Evolutionary conservation across 2,888 invertebrate genomes (phyloP).

Genomic region (Cryptocephalus primarius): DNA sequence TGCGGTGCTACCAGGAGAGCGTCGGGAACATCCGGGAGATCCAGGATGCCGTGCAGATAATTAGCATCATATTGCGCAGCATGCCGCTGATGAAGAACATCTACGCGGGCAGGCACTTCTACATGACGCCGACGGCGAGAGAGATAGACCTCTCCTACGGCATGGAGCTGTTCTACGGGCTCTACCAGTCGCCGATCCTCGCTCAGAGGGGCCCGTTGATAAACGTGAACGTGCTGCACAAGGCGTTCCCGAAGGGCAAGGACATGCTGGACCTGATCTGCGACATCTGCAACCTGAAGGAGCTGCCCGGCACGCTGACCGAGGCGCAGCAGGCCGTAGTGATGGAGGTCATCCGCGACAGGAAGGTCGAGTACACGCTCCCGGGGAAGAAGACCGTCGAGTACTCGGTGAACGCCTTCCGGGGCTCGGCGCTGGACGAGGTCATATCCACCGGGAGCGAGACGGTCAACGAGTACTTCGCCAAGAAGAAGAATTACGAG

Average conservation of each 20-base stretch:
- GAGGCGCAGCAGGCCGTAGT: background rate
- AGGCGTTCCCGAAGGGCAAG: background rate
- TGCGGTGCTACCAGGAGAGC: background rate
- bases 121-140: background rate
- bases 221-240: slow-evolving; percentile 1
- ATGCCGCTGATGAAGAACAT: background rate
- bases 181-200: background rate
- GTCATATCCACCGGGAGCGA: slow-evolving; percentile 9
- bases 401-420: background rate
- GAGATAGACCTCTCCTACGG: background rate
- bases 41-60: background rate
- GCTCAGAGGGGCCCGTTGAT: background rate
- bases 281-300: background rate
- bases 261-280: background rate
- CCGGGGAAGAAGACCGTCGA: background rate
- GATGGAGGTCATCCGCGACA: background rate
- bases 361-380: background rate
- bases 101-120: background rate
- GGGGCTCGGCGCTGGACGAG: background rate
- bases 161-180: background rate
- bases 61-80: background rate
- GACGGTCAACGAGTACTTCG: slow-evolving; percentile 41
- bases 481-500: slow-evolving; percentile 28
- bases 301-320: background rate
- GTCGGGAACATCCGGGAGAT: background rate